These are phyloP conservation scores for Tachysurus vachellii DNA, from an alignment of 2,113 vertebrate genomes.

Conservation along the genomic window DNA sequence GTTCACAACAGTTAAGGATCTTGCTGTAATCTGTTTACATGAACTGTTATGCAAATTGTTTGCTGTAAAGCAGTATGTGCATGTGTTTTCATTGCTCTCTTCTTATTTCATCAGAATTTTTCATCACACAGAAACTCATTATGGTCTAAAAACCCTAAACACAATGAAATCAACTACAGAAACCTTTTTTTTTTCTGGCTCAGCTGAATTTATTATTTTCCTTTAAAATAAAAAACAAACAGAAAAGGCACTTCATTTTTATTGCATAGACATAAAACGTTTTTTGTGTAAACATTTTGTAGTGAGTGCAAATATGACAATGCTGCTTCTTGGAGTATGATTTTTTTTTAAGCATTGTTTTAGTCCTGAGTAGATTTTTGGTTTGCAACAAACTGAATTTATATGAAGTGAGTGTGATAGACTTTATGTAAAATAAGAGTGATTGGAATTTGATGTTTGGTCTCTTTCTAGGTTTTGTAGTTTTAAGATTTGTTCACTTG, in stretches of 20 bases:
- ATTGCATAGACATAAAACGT: constrained; percentile 14
- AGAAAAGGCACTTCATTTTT: constrained; percentile 25
- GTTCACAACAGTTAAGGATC: neutral
- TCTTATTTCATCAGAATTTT: neutral
- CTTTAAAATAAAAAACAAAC: neutral
- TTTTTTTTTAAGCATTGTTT: neutral
- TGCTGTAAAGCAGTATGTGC: neutral
- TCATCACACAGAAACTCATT: neutral
- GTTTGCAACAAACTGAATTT: neutral
- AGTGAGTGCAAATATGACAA: neutral
- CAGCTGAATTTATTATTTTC: constrained; percentile 38
- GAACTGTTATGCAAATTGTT: neutral
- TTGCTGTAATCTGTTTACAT: neutral
- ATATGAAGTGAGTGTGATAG: neutral
- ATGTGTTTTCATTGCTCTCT: neutral
- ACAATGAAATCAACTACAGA: neutral
- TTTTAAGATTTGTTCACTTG: constrained; percentile 65
- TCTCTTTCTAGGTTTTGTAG: neutral
- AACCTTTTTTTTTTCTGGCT: constrained; percentile 3
- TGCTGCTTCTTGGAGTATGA: neutral
- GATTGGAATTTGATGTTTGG: constrained; percentile 17
- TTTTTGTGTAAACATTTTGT: neutral
- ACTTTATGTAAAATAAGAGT: neutral
- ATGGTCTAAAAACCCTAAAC: neutral
- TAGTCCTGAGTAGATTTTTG: neutral